Evolutionary conservation across 2,888 invertebrate species (phyloP).

Genomic region (Cryptocephalus primarius): DNA sequence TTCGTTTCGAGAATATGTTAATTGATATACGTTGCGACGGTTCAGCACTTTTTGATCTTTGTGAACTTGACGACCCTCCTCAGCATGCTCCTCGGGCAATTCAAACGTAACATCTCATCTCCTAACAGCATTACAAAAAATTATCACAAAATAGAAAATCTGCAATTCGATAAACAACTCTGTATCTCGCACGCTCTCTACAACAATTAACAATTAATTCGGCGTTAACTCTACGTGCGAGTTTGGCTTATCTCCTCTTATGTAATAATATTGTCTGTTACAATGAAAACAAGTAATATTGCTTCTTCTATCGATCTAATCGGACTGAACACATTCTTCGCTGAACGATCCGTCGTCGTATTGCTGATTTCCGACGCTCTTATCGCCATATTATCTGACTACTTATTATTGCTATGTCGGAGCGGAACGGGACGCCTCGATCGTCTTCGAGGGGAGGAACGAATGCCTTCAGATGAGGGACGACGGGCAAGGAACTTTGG

Average conservation of each 20-base stretch:
- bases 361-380: too few relatives aligned
- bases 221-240: background rate
- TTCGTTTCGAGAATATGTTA: conserved; percentile 8
- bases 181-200: background rate
- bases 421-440: too few relatives aligned
- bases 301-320: too few relatives aligned
- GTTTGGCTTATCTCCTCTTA: too few relatives aligned
- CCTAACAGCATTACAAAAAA: conserved; percentile 15
- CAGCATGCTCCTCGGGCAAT: conserved; percentile 15
- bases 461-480: too few relatives aligned
- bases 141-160: conserved; percentile 19
- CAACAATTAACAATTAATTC: background rate
- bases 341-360: too few relatives aligned
- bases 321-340: too few relatives aligned
- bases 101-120: conserved; percentile 19
- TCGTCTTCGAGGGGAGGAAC: too few relatives aligned
- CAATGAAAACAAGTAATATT: too few relatives aligned
- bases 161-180: conserved; percentile 10
- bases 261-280: background rate
- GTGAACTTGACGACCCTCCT: conserved; percentile 19
- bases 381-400: too few relatives aligned
- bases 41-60: conserved; percentile 17
- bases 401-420: too few relatives aligned
- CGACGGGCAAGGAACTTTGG: too few relatives aligned
- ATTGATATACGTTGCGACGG: conserved; percentile 1